These are phyloP conservation scores for Myiopsitta monachus DNA, from an alignment of 2,113 vertebrate genomes.

Conservation along the genomic window DNA sequence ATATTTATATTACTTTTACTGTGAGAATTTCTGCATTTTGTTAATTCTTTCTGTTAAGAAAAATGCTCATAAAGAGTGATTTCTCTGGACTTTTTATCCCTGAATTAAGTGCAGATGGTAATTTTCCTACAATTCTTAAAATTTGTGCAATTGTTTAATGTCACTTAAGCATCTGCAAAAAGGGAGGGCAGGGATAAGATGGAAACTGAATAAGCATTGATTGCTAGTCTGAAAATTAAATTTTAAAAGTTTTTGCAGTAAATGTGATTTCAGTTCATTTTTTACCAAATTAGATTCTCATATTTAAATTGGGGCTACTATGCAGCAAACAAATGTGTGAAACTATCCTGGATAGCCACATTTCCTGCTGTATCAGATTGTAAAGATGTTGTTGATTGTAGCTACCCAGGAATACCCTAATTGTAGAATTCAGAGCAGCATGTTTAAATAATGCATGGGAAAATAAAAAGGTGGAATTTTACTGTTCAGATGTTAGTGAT, in stretches of 20 bases:
- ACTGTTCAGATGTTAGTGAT: slow-evolving; percentile 37
- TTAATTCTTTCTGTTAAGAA: slow-evolving; percentile 63
- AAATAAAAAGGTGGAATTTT: slow-evolving; percentile 49
- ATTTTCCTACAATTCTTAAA: slow-evolving; percentile 71
- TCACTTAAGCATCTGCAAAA: slow-evolving; percentile 74
- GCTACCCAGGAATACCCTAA: slow-evolving; percentile 36
- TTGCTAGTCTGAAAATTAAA: slow-evolving; percentile 73
- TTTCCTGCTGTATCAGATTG: slow-evolving; percentile 20
- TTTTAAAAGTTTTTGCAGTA: slow-evolving; percentile 72
- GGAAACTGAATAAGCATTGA: slow-evolving; percentile 78
- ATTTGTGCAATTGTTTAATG: slow-evolving; percentile 73
- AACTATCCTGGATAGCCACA: slow-evolving; percentile 9
- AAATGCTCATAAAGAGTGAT: slow-evolving; percentile 64
- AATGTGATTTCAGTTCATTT: slow-evolving; percentile 74
- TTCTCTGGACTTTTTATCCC: slow-evolving; percentile 69
- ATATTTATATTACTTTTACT: slow-evolving; percentile 22
- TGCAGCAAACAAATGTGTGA: slow-evolving; percentile 50
- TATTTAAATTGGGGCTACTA: slow-evolving; percentile 67
- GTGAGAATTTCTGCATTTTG: slow-evolving; percentile 52
- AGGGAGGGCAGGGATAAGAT: slow-evolving; percentile 65
- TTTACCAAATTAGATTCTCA: slow-evolving; percentile 74
- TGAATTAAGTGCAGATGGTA: slow-evolving; percentile 71
- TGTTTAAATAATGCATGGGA: slow-evolving; percentile 71
- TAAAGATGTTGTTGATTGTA: slow-evolving; percentile 30
- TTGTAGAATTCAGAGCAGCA: slow-evolving; percentile 29